Percentiles rank a stretch among this genome's conserved stretches.
Evolutionary conservation across 2,113 vertebrate genomes (phyloP).

Genomic region (Rhagologus leucostigma): DNA sequence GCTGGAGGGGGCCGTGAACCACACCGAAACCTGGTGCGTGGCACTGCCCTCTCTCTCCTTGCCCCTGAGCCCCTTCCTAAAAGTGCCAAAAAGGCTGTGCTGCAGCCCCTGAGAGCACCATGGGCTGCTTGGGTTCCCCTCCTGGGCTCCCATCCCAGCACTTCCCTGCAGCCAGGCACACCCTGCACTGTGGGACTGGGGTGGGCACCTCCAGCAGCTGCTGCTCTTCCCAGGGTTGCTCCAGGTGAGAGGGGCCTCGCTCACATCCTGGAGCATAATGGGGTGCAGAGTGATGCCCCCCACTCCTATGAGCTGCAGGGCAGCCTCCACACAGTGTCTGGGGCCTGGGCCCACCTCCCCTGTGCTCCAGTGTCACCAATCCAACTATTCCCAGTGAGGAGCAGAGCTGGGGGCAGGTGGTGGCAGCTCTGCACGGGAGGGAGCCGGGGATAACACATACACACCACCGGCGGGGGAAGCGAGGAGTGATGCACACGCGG

Average conservation of each 20-base stretch:
- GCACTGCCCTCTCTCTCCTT: background rate
- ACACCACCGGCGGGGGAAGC: background rate
- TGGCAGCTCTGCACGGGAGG: background rate
- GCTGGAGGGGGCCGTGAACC: background rate
- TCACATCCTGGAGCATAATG: rapidly evolving
- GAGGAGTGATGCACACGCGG: background rate
- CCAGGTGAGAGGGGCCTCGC: background rate
- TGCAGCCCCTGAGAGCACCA: background rate
- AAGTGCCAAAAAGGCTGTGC: background rate
- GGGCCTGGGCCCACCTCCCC: background rate
- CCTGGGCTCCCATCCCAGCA: background rate
- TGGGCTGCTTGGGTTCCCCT: background rate
- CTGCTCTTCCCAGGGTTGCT: background rate
- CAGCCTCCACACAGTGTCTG: background rate
- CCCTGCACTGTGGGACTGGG: background rate
- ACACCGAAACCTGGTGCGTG: rapidly evolving
- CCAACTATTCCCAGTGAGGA: background rate
- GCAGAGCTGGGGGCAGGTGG: background rate
- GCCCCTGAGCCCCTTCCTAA: background rate
- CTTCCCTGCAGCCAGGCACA: background rate
- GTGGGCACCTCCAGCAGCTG: background rate
- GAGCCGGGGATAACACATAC: background rate
- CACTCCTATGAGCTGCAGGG: background rate
- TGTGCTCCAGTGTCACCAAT: background rate
- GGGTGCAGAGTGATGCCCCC: background rate